Conservation (phyloP, 35 echinoderm and acorn worm species). For the Heliocidaris erythrogramma region DNA sequence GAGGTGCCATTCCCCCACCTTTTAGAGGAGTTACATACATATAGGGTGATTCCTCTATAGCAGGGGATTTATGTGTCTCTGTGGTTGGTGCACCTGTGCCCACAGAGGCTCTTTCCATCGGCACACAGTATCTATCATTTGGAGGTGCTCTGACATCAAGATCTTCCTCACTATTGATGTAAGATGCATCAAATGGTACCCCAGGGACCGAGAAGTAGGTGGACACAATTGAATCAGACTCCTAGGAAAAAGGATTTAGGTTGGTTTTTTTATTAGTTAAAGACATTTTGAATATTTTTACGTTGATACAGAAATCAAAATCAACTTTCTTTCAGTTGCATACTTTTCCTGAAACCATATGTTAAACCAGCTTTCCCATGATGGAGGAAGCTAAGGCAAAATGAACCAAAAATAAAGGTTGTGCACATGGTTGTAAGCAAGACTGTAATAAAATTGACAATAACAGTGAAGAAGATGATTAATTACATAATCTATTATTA, state of each 20-base stretch:
- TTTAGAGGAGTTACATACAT: too few species aligned
- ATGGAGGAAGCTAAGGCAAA: too few species aligned
- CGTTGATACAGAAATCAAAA: neutral
- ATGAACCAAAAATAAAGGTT: too few species aligned
- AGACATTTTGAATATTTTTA: neutral
- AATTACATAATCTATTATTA: too few species aligned
- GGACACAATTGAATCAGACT: neutral
- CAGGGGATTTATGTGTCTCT: neutral
- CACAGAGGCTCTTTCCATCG: neutral
- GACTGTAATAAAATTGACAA: too few species aligned
- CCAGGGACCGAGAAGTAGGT: neutral
- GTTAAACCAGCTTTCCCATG: too few species aligned
- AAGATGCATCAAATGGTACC: neutral
- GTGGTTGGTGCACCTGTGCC: neutral
- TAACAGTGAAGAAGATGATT: too few species aligned
- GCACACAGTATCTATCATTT: neutral
- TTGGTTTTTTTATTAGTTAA: neutral
- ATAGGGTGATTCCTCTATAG: neutral
- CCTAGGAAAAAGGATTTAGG: neutral
- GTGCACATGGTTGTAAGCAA: too few species aligned
- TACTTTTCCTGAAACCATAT: too few species aligned
- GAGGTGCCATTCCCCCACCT: neutral
- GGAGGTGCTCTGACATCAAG: conserved; percentile 32
- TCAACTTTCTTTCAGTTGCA: too few species aligned
- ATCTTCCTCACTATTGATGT: neutral